Evolutionary conservation across 2,113 vertebrate species (phyloP).

Genomic region (Zosterops hypoxanthus): DNA sequence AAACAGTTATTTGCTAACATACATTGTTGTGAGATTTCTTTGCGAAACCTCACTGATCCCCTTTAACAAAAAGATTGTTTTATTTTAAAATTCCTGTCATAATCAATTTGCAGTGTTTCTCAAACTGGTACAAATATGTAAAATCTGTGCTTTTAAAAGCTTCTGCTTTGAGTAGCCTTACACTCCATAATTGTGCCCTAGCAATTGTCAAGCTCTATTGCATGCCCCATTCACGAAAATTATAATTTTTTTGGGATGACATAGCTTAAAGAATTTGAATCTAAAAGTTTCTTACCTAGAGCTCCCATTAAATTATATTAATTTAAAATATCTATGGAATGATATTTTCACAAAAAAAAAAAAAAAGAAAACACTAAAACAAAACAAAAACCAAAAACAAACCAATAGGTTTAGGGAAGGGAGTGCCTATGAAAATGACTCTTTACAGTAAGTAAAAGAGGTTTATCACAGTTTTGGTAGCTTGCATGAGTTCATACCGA

Average conservation of each 20-base stretch:
- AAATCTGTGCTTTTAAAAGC: slow-evolving; percentile 77
- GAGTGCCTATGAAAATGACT: slow-evolving; percentile 71
- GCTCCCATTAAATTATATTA: slow-evolving; percentile 82
- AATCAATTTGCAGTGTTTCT: slow-evolving; percentile 46
- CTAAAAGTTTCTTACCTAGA: slow-evolving; percentile 63
- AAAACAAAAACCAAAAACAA: background rate
- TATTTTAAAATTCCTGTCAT: slow-evolving; percentile 49
- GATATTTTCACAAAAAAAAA: slow-evolving; percentile 59
- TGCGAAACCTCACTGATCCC: slow-evolving; percentile 56
- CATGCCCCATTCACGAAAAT: slow-evolving; percentile 68
- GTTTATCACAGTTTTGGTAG: slow-evolving; percentile 90
- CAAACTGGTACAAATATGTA: slow-evolving; percentile 71
- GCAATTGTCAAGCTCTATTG: slow-evolving; percentile 68
- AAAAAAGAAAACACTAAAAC: background rate
- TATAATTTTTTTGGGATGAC: slow-evolving; percentile 59
- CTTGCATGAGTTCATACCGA: slow-evolving; percentile 79
- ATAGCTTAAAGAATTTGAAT: slow-evolving; percentile 59
- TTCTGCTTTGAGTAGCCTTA: slow-evolving; percentile 75
- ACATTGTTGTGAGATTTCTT: background rate
- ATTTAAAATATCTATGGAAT: slow-evolving; percentile 84
- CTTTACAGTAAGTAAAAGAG: slow-evolving; percentile 83
- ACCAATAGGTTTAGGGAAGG: background rate
- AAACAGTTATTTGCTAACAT: slow-evolving; percentile 31
- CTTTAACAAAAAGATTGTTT: slow-evolving; percentile 59
- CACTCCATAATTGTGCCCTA: slow-evolving; percentile 62